Percentiles rank a stretch among this genome's conserved stretches.
Evolutionary conservation across 2,113 vertebrate species (phyloP).

Genomic region (Turnix velox): DNA sequence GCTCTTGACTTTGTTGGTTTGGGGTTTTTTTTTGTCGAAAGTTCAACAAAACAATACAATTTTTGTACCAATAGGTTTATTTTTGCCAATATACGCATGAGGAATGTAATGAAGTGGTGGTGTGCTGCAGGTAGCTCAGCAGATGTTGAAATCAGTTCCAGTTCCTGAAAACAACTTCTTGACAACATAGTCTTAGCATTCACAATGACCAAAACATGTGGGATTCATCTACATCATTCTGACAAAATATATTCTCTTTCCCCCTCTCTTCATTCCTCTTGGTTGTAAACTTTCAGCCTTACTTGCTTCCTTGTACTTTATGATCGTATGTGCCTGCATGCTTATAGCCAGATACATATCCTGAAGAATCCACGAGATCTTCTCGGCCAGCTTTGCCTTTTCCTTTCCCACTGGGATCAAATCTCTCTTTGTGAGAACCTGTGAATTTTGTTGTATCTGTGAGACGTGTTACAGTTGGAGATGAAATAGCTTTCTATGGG

Average conservation of each 20-base stretch:
- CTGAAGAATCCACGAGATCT: slow-evolving; percentile 88
- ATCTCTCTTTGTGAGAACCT: slow-evolving; percentile 94
- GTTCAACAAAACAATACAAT: not conserved
- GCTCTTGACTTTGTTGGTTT: not conserved
- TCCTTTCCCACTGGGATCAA: slow-evolving; percentile 87
- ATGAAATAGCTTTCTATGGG: slow-evolving; percentile 86
- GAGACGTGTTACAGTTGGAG: slow-evolving; percentile 90
- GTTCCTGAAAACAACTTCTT: slow-evolving; percentile 62
- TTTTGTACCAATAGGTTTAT: not conserved
- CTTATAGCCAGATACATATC: slow-evolving; percentile 95
- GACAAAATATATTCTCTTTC: slow-evolving; percentile 23
- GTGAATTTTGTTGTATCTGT: slow-evolving; percentile 94
- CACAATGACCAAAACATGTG: slow-evolving; percentile 43
- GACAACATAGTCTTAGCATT: slow-evolving; percentile 50
- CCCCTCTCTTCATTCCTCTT: not conserved
- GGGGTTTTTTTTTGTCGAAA: not conserved
- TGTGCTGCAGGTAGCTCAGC: slow-evolving; percentile 57
- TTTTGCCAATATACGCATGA: slow-evolving; percentile 52
- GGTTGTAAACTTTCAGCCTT: slow-evolving; percentile 30
- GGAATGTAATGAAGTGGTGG: slow-evolving; percentile 75
- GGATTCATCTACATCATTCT: slow-evolving; percentile 42
- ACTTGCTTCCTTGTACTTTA: slow-evolving; percentile 85
- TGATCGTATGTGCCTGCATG: slow-evolving; percentile 92
- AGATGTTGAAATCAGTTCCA: slow-evolving; percentile 65
- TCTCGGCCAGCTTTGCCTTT: slow-evolving; percentile 92